Evolutionary conservation across 1,140 invertebrate genomes (phyloP), one percentile per base, ranked within the genome.

Genomic region (Drosophila albomicans): DNA sequence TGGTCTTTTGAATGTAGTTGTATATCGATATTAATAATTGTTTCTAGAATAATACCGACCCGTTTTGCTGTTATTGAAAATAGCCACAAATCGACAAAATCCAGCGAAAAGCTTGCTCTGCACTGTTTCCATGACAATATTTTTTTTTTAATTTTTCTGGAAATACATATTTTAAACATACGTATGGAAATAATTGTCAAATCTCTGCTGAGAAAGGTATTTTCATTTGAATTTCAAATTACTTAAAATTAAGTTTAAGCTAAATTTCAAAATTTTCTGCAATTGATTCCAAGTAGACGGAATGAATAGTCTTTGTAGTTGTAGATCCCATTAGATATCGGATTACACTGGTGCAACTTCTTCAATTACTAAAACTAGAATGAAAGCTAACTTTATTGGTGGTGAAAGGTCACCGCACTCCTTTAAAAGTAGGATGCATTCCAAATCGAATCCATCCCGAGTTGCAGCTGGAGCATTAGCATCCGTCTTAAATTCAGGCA

Each of bases 241-340:
- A 1, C 13, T 25, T 10, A 20, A 20, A 30, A 25, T 38, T 28
- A 54, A 51, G 20, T 20, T 58, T 35, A 56, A 28, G 51, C 35
- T 10, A 5, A 45, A n/a, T 51, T 51, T 25, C 25, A 63, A 71
- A 64, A 71, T 4, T 54, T 61, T 5, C 25, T 0, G 30, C 16
- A 81, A 75, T 86, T 67, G 5, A 49, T 25, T 25, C 20, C 20
- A 69, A 56, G 56, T 51, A 13, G 13, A 48, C 43, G 61, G 35
- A 25, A 85, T 85, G 81, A 49, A 45, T 41, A 13, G 63, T 11
- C 43, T 64, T 16, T 48, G 61, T 71, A 41, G 32, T 11, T 28
- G 32, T 11, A 25, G 3, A 25, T 43, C 59, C 13, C 25, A 41
- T n/a, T 57, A 45, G 43, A 61, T 58, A 15, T 43, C 41, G 58